Base-by-base conservation (phyloP, 2,113 vertebrate genomes). In the Hippopotamus amphibius region DNA sequence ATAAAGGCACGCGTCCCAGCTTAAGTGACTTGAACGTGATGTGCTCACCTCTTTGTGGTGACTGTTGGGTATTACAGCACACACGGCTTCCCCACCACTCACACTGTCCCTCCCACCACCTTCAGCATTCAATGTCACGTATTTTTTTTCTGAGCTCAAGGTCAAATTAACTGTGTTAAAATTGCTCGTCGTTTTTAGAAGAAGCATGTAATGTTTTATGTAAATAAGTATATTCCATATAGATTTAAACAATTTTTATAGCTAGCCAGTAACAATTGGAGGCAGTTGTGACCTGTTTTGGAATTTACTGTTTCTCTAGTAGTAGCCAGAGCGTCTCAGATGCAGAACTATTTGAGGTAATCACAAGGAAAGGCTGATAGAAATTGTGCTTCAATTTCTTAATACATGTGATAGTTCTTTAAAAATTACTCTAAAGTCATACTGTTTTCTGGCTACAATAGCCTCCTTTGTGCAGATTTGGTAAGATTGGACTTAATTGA, bases 31-130 rank as follows among this genome's bases (percentile, higher is more conserved):
- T 41, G 90, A 63, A 57, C 2, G 84, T 17, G 63, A 83, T 7
- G 48, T 0, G 53, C 11, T 88, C 97, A 95, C 97, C 96, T 2
- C 96, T 81, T 80, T 66, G 97, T 92, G 98, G 98, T 71, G 28
- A 68, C 10, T 0, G 0, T 12, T 5, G 1, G 76, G 65, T 69
- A 93, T 61, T 96, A 79, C 97, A 96, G 41, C 66, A 7, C 7
- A 1, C 0, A 11, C 2, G 24, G 17, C 55, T 83, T 86, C 0
- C 21, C 22, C 26, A 6, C 14, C 28, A 28, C 41, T 21, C 59
- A 2, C 17, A 2, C 19, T 10, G 6, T 2, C 6, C 12, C 13
- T 65, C 74, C 6, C 1, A 50, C 53, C 57, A 24, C 2, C 61
- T 19, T 8, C 19, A 53, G 1, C 0, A 12, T 9, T 4, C 0